phyloP scores from a whole-genome alignment of 2,113 vertebrate genomes.

The Pseudorhombus dupliciocellatus region DNA sequence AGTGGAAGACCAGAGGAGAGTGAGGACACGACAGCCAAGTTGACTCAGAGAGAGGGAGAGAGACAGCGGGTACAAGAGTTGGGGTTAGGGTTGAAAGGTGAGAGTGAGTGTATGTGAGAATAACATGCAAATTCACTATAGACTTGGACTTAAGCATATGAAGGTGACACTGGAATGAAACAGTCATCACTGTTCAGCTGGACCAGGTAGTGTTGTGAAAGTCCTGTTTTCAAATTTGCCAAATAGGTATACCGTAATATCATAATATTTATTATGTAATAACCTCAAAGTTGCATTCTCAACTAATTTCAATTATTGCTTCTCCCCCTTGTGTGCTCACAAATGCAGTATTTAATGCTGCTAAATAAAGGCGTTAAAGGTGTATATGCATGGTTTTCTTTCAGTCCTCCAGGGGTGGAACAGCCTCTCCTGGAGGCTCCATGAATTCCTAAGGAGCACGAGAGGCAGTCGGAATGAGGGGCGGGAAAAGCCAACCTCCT shows the following conservation, averaged over 20 bases:
- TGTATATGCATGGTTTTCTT: not conserved
- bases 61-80: not conserved
- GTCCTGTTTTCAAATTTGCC: not conserved
- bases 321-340: no score
- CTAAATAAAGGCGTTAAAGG: no score
- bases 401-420: constrained; percentile 36
- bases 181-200: not conserved
- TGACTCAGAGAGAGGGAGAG: constrained; percentile 8
- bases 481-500: constrained; percentile 40
- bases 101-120: not conserved
- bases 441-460: constrained; percentile 28
- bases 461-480: constrained; percentile 31
- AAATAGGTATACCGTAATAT: no score
- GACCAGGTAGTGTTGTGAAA: not conserved
- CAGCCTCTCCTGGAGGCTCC: constrained; percentile 49
- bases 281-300: no score
- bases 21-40: constrained; percentile 7
- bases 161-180: not conserved
- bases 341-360: no score
- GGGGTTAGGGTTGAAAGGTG: not conserved
- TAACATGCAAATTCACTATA: not conserved
- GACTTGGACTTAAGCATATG: not conserved
- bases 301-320: no score
- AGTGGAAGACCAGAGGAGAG: constrained; percentile 42
- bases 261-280: no score